These are phyloP conservation scores for Aleadryas rufinucha DNA, from an alignment of 2,113 vertebrate species.

Conservation along the genomic window DNA sequence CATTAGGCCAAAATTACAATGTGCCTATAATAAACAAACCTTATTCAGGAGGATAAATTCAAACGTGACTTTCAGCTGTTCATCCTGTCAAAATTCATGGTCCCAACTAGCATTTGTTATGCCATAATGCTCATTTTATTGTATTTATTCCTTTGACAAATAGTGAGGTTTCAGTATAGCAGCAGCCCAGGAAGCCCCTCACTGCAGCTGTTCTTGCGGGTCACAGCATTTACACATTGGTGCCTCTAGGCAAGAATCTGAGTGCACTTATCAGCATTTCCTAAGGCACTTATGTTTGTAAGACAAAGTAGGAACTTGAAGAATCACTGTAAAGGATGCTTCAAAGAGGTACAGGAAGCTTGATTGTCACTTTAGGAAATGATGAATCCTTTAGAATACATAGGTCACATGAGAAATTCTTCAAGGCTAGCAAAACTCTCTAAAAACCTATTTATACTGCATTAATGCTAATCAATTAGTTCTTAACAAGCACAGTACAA, in stretches of 20 bases:
- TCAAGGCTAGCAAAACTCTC: background rate
- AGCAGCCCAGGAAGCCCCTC: background rate
- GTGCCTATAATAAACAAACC: background rate
- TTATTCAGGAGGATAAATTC: background rate
- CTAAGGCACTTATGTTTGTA: background rate
- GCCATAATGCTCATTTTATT: background rate
- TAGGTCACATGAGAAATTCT: background rate
- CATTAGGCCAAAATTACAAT: background rate
- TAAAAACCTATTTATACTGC: background rate
- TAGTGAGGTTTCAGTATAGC: background rate
- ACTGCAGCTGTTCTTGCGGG: background rate
- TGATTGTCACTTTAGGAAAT: constrained; percentile 28
- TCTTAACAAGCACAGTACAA: background rate
- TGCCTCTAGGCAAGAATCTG: background rate
- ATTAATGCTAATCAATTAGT: background rate
- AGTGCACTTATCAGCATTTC: constrained; percentile 19
- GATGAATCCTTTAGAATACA: background rate
- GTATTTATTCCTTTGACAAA: background rate
- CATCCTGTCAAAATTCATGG: background rate
- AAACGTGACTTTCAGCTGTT: background rate
- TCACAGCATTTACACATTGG: background rate
- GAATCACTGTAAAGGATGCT: background rate
- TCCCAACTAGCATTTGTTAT: background rate
- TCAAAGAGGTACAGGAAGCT: constrained; percentile 31
- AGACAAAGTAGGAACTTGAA: constrained; percentile 17